Base-by-base conservation (phyloP, 2,797 vertebrate species). In the Capromys pilorides region DNA sequence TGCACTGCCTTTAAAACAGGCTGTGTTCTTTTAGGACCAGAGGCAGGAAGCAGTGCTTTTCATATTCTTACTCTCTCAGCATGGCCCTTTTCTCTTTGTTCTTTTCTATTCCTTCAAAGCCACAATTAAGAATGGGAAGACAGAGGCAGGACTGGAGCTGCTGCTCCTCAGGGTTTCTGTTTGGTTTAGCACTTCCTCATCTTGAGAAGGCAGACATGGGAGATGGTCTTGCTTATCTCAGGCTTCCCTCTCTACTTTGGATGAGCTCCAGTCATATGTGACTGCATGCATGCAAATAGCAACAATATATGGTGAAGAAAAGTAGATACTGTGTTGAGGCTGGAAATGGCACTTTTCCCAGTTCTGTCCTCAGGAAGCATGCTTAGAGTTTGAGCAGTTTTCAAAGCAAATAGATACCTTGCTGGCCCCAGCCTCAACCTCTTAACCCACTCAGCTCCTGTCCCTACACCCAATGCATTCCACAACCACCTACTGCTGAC, bases 251-350 rank as follows among this genome's bases (percentile, higher is more conserved):
- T 59, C 21, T 1, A 54, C 77, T 88, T 49, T 62, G 71, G 26
- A 8, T 19, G 41, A 67, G 10, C 6, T 77, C 45, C 51, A 54
- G 10, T 45, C 19, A 61, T n/a, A 4, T 6, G 31, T 31, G 31
- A 14, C 14, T 80, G 82, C 82, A 36, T 90, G n/a, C 49, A 24
- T 22, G 33, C 26, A 89, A 41, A 31, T 11, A 6, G 59, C 14
- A 51, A 41, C 18, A 21, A 19, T 57, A 22, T 7, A 73, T 2
- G 0, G 41, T 24, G 75, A 73, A 64, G 31, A 24, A 51, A 73
- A 80, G 64, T 21, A 39, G 67, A 51, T 0, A 41, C 4, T 39
- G 61, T 1, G 0, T 9, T 0, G 61, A 78, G 18, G 13, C n/a
- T 79, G 64, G 69, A 83, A 59, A 22, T 12, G 41, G 59, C 26